A percentile compares a stretch with the other conserved stretches of the same genome.
phyloP scores from a whole-genome alignment of 2,888 invertebrate species.

The Dynastes grantii region DNA sequence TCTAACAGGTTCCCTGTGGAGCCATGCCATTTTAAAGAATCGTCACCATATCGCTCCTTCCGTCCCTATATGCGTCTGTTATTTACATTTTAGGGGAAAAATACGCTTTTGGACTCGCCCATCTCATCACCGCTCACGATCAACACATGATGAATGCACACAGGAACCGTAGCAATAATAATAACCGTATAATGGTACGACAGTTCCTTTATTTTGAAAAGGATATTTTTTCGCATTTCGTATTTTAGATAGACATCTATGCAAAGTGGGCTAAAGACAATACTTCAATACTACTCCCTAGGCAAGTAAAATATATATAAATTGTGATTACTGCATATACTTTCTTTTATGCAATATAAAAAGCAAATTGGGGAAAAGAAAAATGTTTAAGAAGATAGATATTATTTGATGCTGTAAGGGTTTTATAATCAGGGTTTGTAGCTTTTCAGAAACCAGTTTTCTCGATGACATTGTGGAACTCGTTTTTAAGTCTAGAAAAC shows the following conservation, averaged over 20 bases:
- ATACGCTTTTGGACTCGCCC: conserved; percentile 17
- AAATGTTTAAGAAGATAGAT: no score
- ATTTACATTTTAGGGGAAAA: conserved; percentile 19
- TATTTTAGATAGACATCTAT: conserved; percentile 31
- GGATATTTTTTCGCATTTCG: not conserved
- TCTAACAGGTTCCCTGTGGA: conserved; percentile 59
- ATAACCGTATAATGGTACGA: conserved; percentile 25
- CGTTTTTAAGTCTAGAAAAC: no score
- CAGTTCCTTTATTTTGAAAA: conserved; percentile 23
- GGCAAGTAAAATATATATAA: not conserved
- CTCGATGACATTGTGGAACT: no score
- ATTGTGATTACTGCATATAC: conserved; percentile 1
- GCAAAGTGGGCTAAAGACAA: conserved; percentile 11
- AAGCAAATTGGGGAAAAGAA: not conserved
- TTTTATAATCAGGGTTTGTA: no score
- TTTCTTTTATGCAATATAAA: not conserved
- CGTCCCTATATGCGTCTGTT: conserved; percentile 17
- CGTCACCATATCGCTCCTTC: conserved; percentile 54
- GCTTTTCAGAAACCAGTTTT: no score
- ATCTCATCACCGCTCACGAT: conserved; percentile 22
- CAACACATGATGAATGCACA: conserved; percentile 21
- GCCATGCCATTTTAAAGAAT: conserved; percentile 58
- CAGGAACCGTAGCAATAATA: conserved; percentile 18
- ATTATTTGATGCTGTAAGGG: no score
- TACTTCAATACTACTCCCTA: not conserved